These are phyloP conservation scores for Ageneiosus marmoratus DNA, from an alignment of 2,113 vertebrate species.

Conservation along the genomic window DNA sequence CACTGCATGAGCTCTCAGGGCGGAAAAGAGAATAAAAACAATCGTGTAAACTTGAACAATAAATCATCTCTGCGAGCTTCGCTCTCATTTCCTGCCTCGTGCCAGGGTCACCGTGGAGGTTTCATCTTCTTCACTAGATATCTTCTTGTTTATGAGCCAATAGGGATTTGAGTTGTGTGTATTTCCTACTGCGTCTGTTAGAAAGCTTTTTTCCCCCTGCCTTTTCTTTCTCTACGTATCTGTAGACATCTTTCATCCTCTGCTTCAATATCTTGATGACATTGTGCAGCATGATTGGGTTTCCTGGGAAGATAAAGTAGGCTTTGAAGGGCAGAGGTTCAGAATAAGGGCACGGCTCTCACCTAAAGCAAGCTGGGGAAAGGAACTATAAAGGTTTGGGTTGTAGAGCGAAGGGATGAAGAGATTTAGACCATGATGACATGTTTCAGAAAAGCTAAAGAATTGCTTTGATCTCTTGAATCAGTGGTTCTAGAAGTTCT, in stretches of 20 bases:
- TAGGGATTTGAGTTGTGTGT: too few relatives aligned
- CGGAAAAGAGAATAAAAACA: slow-evolving; percentile 22
- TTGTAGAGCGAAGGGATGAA: neutral
- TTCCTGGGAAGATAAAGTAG: slow-evolving; percentile 9
- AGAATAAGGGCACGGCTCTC: neutral
- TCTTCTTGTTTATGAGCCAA: slow-evolving; percentile 39
- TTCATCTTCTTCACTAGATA: slow-evolving; percentile 55
- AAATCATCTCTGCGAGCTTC: slow-evolving; percentile 36
- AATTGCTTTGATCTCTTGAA: neutral
- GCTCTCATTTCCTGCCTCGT: slow-evolving; percentile 34
- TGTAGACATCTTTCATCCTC: slow-evolving; percentile 12
- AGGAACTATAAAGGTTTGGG: neutral
- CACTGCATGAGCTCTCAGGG: slow-evolving; percentile 19
- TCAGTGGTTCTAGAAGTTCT: too few relatives aligned
- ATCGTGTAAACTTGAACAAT: slow-evolving; percentile 38
- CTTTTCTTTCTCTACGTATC: neutral
- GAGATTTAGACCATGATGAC: neutral
- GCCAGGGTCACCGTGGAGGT: slow-evolving; percentile 45
- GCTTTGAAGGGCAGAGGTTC: slow-evolving; percentile 24
- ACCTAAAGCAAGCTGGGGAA: neutral
- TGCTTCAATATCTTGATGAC: neutral
- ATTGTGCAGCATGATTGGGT: slow-evolving; percentile 10
- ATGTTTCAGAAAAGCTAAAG: neutral
- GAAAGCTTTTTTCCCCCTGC: neutral
- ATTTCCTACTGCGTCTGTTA: neutral